Base-by-base conservation (phyloP, 2,797 vertebrate species). In the Gouania willdenowi region DNA sequence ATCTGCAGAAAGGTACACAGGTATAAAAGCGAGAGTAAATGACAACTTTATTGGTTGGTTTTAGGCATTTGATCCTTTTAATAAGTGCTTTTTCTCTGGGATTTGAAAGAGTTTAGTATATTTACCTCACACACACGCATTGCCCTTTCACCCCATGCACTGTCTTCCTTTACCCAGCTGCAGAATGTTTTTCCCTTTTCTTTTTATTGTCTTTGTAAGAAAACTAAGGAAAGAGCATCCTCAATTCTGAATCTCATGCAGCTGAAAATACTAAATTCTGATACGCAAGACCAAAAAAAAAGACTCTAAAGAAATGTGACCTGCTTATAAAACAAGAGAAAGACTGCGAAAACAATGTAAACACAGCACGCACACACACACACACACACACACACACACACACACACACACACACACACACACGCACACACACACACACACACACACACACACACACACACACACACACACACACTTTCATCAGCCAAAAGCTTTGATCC, bases 401-500 rank as follows among this genome's bases (percentile, higher is more conserved):
- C 18, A 19, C 30, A 28, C 14, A 2, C 13, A 28, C 18, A 19
- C 18, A 6, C 16, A n/a, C 7, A n/a, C 8, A 5, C 7, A 28
- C 19, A 17, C 10, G 9, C 6, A 24, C 22, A 19, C 18, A 19
- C 18, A 33, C 22, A 35, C 28, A 33, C 24, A 21, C 17, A 26
- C 25, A 33, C 26, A 19, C 18, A 19, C 18, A 19, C 18, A 19
- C 1, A 19, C 18, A 1, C 18, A 3, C 6, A 5, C 27, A 12
- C 2, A 14, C 15, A 20, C 13, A 13, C 18, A 19, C 18, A 19
- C 18, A 58, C 52, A 53, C 54, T 64, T 48, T 58, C 49, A 55
- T 58, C 63, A 48, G 36, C 36, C 41, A 31, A 28, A 23, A 14
- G 36, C 57, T 75, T 75, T 75, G 65, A 75, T 73, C 66, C 59